Conservation (phyloP, 2,113 vertebrate species). For the Phycodurus eques region DNA sequence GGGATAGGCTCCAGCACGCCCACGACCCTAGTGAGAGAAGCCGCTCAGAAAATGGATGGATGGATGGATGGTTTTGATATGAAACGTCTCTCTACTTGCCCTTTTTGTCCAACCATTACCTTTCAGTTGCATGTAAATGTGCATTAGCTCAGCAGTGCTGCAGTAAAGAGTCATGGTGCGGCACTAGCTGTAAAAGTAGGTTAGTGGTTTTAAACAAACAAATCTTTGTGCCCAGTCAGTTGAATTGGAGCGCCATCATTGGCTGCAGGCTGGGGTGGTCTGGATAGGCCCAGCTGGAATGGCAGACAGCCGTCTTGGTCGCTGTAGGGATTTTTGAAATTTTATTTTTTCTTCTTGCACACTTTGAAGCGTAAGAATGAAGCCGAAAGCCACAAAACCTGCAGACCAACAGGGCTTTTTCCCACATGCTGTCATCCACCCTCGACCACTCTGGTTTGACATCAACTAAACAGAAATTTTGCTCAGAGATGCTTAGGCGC, state of each 20-base stretch:
- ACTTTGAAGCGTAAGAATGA: constrained; percentile 56
- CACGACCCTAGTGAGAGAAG: too few relatives aligned
- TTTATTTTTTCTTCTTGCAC: constrained; percentile 29
- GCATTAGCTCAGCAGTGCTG: constrained; percentile 46
- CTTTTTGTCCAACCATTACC: constrained; percentile 23
- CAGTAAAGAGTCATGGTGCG: constrained; percentile 45
- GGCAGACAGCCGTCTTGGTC: constrained; percentile 33
- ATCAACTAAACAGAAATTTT: not conserved
- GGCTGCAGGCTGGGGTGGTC: constrained; percentile 56
- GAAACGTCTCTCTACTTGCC: constrained; percentile 11
- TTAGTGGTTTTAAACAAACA: constrained; percentile 69
- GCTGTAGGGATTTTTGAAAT: constrained; percentile 19
- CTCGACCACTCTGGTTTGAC: not conserved
- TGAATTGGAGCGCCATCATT: constrained; percentile 57
- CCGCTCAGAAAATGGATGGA: too few relatives aligned
- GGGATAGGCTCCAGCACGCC: too few relatives aligned
- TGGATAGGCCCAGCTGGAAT: constrained; percentile 51
- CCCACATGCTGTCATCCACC: constrained; percentile 44
- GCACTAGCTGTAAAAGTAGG: constrained; percentile 62
- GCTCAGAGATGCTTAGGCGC: too few relatives aligned
- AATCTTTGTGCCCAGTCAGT: constrained; percentile 64
- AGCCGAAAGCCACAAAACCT: constrained; percentile 19
- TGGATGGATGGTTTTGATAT: not conserved
- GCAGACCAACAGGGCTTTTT: constrained; percentile 23
- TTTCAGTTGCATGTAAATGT: constrained; percentile 26